A percentile compares a stretch with the other conserved stretches of the same genome.
phyloP scores from a whole-genome alignment of 2,113 vertebrate species.

The Datnioides undecimradiatus region DNA sequence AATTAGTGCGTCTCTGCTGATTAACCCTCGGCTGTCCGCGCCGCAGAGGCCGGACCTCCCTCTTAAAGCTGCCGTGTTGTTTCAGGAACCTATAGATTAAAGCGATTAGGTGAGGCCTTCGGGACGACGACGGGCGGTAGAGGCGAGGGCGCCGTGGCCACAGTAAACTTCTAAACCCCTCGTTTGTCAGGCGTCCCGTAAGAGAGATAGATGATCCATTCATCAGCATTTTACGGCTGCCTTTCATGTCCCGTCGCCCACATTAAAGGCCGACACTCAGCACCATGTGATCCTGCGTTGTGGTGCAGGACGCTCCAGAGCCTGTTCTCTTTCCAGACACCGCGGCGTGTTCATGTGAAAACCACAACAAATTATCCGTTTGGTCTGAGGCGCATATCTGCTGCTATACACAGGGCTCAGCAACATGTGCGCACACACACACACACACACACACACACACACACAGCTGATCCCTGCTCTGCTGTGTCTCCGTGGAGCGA shows the following conservation, averaged over 20 bases:
- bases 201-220: constrained; percentile 70
- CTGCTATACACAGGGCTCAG: constrained; percentile 4
- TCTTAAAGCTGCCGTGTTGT: neutral
- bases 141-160: constrained; percentile 38
- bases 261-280: constrained; percentile 63
- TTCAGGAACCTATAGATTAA: neutral
- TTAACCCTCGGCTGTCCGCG: constrained; percentile 66
- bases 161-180: constrained; percentile 54
- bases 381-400: constrained; percentile 34
- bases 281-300: constrained; percentile 62
- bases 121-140: constrained; percentile 1
- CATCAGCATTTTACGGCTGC: constrained; percentile 58
- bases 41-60: neutral
- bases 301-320: constrained; percentile 47
- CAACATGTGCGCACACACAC: neutral
- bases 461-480: neutral
- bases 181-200: constrained; percentile 59
- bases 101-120: constrained; percentile 32
- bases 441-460: neutral
- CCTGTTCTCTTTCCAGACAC: constrained; percentile 55
- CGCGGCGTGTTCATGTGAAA: constrained; percentile 26
- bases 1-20: constrained; percentile 66
- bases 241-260: constrained; percentile 74
- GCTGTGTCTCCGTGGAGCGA: neutral
- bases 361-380: constrained; percentile 33